These are phyloP conservation scores for Leptodactylus fallax DNA, from an alignment of 2,797 vertebrate genomes.

Conservation along the genomic window DNA sequence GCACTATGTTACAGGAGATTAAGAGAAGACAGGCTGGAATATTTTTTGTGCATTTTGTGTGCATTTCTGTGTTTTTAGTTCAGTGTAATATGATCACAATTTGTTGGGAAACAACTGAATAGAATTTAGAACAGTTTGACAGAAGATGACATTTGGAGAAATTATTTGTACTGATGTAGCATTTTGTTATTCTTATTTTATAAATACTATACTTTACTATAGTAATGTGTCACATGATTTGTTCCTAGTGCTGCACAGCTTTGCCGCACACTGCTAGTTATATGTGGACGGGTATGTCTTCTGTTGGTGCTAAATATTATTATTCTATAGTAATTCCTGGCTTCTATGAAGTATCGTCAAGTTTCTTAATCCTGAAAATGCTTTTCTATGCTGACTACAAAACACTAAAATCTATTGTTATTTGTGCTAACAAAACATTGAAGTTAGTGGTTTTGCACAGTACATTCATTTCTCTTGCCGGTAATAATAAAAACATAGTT, in stretches of 20 bases:
- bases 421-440: conserved; percentile 37
- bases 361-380: conserved; percentile 29
- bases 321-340: background rate
- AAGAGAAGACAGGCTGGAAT: too few relatives aligned
- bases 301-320: conserved; percentile 10
- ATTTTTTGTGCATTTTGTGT: too few relatives aligned
- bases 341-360: conserved; percentile 7
- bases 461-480: conserved; percentile 53
- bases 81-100: too few relatives aligned
- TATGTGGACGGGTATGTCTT: background rate
- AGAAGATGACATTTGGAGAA: background rate
- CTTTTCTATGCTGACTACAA: conserved; percentile 30
- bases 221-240: background rate
- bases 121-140: background rate
- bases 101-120: background rate
- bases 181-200: background rate
- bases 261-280: too few relatives aligned
- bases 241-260: background rate
- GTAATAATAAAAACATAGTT: conserved; percentile 59
- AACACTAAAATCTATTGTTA: conserved; percentile 44
- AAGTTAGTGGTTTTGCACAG: conserved; percentile 37
- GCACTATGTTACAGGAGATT: too few relatives aligned
- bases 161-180: background rate
- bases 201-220: background rate
- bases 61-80: too few relatives aligned